Conservation (phyloP, 2,797 vertebrate species). For the Schizothorax lantsangensis region DNA sequence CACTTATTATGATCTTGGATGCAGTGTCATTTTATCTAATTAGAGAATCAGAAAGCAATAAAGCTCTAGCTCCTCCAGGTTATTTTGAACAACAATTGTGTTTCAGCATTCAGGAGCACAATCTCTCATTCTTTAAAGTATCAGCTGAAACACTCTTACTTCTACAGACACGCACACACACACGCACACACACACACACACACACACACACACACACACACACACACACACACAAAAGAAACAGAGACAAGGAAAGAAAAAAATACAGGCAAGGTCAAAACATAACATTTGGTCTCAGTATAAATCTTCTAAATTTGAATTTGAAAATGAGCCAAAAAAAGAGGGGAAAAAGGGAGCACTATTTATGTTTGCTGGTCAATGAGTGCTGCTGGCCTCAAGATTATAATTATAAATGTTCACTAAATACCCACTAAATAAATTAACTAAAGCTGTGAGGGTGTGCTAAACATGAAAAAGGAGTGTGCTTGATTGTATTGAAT, state of each 20-base stretch:
- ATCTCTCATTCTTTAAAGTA: slow-evolving; percentile 9
- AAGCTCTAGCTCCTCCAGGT: slow-evolving; percentile 5
- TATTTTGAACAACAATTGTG: background rate
- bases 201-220: background rate
- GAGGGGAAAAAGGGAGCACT: background rate
- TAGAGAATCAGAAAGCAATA: slow-evolving; percentile 14
- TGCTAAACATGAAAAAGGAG: background rate
- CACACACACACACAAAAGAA: background rate
- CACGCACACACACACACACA: too few relatives aligned
- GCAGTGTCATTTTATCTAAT: background rate
- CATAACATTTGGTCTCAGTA: background rate
- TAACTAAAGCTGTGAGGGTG: background rate
- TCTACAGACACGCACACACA: background rate
- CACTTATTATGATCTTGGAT: background rate
- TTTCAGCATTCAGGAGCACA: background rate
- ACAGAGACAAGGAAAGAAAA: background rate
- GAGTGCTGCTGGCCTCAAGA: background rate
- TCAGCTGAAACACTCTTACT: background rate
- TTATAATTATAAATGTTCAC: background rate
- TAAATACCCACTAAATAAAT: background rate
- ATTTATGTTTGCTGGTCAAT: background rate
- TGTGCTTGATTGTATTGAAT: background rate
- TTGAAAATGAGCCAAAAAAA: background rate
- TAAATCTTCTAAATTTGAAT: background rate
- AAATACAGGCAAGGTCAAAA: background rate